Percentiles rank a stretch among this genome's conserved stretches.
These are phyloP conservation scores for Scylla paramamosain DNA, from an alignment of 1,140 invertebrate species.

Conservation along the genomic window DNA sequence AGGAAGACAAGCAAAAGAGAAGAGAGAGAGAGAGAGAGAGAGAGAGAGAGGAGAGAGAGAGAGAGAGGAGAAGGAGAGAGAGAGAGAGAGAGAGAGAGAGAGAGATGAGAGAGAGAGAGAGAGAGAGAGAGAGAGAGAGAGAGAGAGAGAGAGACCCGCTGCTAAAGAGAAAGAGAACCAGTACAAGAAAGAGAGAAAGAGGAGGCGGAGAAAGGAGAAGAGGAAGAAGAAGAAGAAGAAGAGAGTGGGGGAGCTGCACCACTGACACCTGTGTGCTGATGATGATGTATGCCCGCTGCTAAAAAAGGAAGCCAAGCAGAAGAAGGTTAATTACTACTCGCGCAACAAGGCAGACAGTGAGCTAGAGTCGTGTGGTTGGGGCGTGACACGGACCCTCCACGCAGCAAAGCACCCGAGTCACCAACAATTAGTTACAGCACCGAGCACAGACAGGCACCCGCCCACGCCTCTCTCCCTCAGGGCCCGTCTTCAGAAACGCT, in stretches of 20 bases:
- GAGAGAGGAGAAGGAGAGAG: not conserved
- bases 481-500: no score
- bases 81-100: not conserved
- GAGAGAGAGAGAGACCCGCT: no score
- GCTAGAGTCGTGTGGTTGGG: no score
- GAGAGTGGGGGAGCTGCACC: not conserved
- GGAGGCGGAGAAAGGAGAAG: not conserved
- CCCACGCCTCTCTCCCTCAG: not conserved
- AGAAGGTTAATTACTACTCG: not conserved
- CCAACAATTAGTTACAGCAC: not conserved
- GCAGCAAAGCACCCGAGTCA: not conserved
- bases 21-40: not conserved
- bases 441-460: not conserved
- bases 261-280: not conserved
- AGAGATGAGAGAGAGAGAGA: not conserved
- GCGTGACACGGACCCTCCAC: not conserved
- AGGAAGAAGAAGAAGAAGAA: not conserved
- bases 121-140: no score
- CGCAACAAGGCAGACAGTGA: not conserved
- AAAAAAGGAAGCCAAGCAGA: not conserved
- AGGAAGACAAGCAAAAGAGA: no score
- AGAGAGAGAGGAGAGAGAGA: not conserved
- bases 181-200: not conserved
- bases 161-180: not conserved
- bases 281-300: not conserved